Evolutionary conservation across 2,113 vertebrate species (phyloP).

Genomic region (Pedetes capensis): DNA sequence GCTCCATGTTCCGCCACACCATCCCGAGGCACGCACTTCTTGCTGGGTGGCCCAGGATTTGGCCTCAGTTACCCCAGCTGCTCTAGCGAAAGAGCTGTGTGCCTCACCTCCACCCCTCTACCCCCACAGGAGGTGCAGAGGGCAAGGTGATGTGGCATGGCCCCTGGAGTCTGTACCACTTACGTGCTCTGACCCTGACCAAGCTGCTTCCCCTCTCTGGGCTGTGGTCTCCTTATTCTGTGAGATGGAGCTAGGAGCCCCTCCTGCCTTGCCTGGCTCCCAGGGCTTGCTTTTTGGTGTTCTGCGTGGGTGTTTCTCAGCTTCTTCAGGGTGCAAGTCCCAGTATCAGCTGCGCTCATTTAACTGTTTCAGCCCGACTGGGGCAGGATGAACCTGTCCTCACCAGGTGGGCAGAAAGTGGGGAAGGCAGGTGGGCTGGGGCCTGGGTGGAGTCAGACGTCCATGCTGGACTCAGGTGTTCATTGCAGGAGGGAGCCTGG

Average conservation of each 20-base stretch:
- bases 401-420: rapidly evolving
- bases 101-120: not conserved
- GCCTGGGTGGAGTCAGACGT: not conserved
- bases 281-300: not conserved
- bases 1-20: not conserved
- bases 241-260: not conserved
- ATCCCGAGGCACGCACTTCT: rapidly evolving
- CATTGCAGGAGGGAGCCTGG: no score
- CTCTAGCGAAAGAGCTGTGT: not conserved
- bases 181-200: not conserved
- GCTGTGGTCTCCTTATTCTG: not conserved
- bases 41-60: not conserved
- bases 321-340: not conserved
- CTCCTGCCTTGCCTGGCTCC: not conserved
- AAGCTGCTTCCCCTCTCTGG: not conserved
- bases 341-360: not conserved
- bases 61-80: not conserved
- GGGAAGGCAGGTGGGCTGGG: not conserved
- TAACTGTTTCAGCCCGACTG: not conserved
- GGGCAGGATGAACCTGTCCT: rapidly evolving
- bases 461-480: no score
- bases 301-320: not conserved
- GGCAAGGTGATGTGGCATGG: rapidly evolving
- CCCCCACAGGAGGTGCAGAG: not conserved
- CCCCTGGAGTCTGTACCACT: not conserved